Base-by-base conservation (phyloP, 2,888 invertebrate species). In the Acleris cristana region DNA sequence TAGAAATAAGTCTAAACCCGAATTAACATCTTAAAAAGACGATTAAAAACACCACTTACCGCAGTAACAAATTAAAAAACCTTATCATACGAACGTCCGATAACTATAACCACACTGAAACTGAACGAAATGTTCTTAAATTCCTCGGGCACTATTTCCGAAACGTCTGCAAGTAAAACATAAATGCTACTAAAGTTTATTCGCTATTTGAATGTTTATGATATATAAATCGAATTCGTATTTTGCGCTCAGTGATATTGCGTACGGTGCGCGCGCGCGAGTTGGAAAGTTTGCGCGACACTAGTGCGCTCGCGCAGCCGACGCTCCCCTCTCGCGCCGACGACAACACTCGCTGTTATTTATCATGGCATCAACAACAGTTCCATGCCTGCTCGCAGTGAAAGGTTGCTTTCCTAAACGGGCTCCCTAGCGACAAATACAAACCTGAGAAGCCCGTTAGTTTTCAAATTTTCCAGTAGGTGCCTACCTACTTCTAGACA, bases 51-150 rank as follows among this genome's bases (percentile, higher is more conserved):
- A 65, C 71, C 72, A 85, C 88, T 87, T 78, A 89, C 90, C 87
- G 77, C 75, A 80, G 73, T 82, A 76, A 78, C 76, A 82, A 88
- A 88, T 82, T 81, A 79, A 79, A 84, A 84, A 81, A 81, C 73
- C 79, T 82, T 80, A 80, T 81, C 80, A 73, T 72, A 72, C 72
- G 74, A 73, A 69, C 21, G 53, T 52, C 57, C 67, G 57, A 66
- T 66, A 64, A 64, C 57, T 64, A 55, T 10, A 61, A 57, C 60
- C 60, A 58, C 74, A 74, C 74, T 70, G 51, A 51, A 72, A 65
- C 53, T 51, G 21, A 26, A 48, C 26, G 48, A 58, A 58, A 56
- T 44, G 23, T 56, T 56, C 45, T 45, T n/a, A 58, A 26, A 58
- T 53, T 57, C 45, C 51, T 61, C 52, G 12, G 55, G 23, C 3